Conservation (phyloP, 2,888 invertebrate genomes). For the Ditylenchus weischeri region DNA sequence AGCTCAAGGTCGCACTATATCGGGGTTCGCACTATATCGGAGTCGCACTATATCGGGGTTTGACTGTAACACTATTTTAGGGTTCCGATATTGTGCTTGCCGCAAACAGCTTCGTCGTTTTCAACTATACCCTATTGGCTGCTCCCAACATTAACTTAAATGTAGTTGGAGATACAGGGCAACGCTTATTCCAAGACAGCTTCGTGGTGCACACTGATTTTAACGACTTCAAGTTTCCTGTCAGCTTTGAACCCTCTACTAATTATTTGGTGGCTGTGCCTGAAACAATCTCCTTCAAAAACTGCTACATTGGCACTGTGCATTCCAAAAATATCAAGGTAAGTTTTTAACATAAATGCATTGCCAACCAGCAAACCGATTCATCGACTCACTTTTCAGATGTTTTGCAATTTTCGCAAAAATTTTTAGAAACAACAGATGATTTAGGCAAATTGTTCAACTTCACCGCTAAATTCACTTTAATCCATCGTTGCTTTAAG, state of each 20-base stretch:
- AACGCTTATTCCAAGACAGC: slow-evolving; percentile 38
- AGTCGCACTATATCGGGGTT: too few relatives aligned
- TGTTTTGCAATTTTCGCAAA: too few relatives aligned
- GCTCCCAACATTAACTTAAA: slow-evolving; percentile 62
- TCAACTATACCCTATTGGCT: slow-evolving; percentile 71
- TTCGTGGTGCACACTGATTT: slow-evolving; percentile 62
- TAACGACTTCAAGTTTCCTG: slow-evolving; percentile 67
- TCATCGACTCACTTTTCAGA: too few relatives aligned
- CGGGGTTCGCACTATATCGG: too few relatives aligned
- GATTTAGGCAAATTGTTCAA: too few relatives aligned
- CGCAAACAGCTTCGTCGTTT: slow-evolving; percentile 66
- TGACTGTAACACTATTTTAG: slow-evolving; percentile 14
- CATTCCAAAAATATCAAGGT: slow-evolving; percentile 71
- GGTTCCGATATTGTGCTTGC: slow-evolving; percentile 46
- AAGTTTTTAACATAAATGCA: background rate
- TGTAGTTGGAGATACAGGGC: background rate
- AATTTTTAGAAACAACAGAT: too few relatives aligned
- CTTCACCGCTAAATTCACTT: too few relatives aligned
- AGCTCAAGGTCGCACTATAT: too few relatives aligned
- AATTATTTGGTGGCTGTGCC: slow-evolving; percentile 73
- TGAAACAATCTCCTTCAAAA: slow-evolving; percentile 71
- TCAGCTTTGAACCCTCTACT: slow-evolving; percentile 73
- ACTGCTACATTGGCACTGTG: slow-evolving; percentile 78
- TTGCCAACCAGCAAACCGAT: too few relatives aligned
- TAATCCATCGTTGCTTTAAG: too few relatives aligned